Evolutionary conservation across 2,797 vertebrate species (phyloP), one percentile per base, ranked within the genome.

Genomic region (Scolopax rusticola): DNA sequence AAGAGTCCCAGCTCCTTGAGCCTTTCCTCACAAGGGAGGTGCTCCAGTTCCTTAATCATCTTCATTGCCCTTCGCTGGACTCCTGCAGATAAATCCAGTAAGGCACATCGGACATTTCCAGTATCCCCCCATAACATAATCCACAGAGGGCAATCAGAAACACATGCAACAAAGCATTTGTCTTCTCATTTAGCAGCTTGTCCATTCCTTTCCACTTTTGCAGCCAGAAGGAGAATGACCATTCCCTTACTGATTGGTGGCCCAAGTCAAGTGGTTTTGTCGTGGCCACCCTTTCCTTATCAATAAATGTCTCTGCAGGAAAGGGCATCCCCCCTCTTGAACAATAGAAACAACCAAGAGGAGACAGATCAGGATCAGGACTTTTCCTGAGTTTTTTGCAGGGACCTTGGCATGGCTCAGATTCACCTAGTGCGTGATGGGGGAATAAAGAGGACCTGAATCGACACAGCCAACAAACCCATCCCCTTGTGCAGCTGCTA

Each of bases 391-490:
- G 33, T 2, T 38, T 30, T 65, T 63, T 63, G 15, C 13, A 25
- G 65, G n/a, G 18, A 47, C 8, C 17, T 30, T 82, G 78, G 15
- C 17, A 4, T 11, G 56, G 48, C 48, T 81, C 64, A 48, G 33
- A 23, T 17, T 60, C 27, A 4, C 3, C 25, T 45, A 3, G 0
- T 1, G 0, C 63, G 48, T 47, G 25, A 17, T 8, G 1, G n/a
- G 1, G 2, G 19, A 28, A 15, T 60, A 71, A 33, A 60, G 36
- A 36, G 33, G 36, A 48, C 27, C 32, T 64, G 43, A 19, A 47
- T 12, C 43, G 23, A 17, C 30, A n/a, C 4, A 60, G 75, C 47
- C 28, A 47, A 28, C 59, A 41, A 75, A 51, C 23, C 15, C 59
- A 61, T 15, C 59, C 81, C 64, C 65, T 73, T 16, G 5, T 33